Conservation (phyloP, 2,113 vertebrate species). For the Tinamus guttatus region DNA sequence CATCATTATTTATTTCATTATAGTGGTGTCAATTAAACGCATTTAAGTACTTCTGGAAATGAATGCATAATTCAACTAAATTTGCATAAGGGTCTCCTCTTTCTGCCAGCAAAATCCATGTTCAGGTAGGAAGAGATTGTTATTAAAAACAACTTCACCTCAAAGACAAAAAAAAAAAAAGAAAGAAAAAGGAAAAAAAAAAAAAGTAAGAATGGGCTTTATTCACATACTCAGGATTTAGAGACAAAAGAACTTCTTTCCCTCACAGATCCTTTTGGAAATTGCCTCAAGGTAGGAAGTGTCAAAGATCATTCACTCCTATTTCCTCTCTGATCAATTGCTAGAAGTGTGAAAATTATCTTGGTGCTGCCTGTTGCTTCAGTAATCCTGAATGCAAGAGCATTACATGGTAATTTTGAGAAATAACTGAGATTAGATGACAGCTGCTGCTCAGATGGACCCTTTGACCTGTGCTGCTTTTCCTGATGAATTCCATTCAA, state of each 20-base stretch:
- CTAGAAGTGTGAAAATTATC: not conserved
- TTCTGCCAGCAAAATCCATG: not conserved
- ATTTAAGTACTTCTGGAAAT: not conserved
- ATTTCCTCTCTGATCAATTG: not conserved
- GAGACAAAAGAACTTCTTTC: not conserved
- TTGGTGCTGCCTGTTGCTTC: not conserved
- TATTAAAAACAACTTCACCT: not conserved
- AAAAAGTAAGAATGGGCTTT: not conserved
- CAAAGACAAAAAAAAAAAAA: not conserved
- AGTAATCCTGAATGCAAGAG: fast-evolving
- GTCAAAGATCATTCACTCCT: not conserved
- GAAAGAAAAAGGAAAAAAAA: not conserved
- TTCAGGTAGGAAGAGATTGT: not conserved
- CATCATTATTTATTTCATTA: not conserved
- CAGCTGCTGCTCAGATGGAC: not conserved
- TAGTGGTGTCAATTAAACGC: not conserved
- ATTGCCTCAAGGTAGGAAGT: not conserved
- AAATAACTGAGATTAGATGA: not conserved
- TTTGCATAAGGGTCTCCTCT: not conserved
- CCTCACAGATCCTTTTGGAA: not conserved
- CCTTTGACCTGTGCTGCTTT: not conserved
- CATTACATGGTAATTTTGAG: not conserved
- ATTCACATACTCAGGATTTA: not conserved
- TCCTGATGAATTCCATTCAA: not conserved
- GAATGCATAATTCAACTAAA: not conserved